These are phyloP conservation scores for Cranoglanis bouderius DNA, from an alignment of 2,113 vertebrate genomes.

Conservation along the genomic window DNA sequence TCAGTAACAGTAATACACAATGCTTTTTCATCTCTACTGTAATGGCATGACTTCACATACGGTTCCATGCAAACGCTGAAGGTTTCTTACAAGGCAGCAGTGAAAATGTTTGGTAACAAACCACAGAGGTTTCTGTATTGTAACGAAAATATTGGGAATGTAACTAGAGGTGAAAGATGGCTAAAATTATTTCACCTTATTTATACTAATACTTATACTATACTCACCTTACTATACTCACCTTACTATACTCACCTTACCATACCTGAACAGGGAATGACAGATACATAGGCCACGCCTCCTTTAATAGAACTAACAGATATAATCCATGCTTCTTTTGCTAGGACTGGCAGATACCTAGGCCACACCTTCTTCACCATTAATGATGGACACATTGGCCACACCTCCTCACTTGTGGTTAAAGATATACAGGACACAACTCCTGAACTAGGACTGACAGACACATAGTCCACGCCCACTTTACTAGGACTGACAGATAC, in stretches of 20 bases:
- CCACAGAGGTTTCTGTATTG: background rate
- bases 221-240: too few species aligned
- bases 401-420: background rate
- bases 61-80: background rate
- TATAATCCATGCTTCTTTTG: background rate
- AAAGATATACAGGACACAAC: background rate
- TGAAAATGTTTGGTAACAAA: background rate
- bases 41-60: background rate
- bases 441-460: background rate
- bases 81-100: background rate
- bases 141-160: background rate
- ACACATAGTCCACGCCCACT: background rate
- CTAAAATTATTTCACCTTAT: too few species aligned
- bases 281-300: background rate
- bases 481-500: background rate
- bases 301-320: background rate
- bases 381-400: background rate
- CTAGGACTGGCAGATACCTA: background rate
- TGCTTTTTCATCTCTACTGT: background rate
- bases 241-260: too few species aligned
- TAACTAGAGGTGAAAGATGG: background rate
- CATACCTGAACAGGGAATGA: background rate
- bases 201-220: too few species aligned
- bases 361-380: background rate
- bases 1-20: background rate